Evolutionary conservation across 2,113 vertebrate genomes (phyloP).

Genomic region (Ovis canadensis): DNA sequence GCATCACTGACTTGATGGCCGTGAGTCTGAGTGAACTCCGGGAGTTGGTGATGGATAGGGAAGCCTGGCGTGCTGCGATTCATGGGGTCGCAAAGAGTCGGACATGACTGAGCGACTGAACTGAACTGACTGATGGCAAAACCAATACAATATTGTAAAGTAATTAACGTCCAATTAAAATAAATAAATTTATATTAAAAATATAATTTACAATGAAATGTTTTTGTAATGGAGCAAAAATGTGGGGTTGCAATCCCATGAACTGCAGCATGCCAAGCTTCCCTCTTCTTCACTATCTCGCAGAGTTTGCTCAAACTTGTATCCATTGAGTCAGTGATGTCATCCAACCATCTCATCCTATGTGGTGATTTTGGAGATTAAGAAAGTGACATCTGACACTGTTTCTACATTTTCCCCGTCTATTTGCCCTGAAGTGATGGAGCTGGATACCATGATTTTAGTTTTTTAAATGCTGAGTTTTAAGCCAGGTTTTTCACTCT

Average conservation of each 20-base stretch:
- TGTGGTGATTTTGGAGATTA: not conserved
- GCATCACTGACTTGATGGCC: no score
- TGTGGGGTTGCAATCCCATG: not conserved
- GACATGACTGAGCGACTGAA: no score
- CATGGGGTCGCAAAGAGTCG: no score
- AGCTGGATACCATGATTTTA: not conserved
- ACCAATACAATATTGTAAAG: no score
- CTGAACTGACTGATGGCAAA: no score
- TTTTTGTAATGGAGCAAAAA: not conserved
- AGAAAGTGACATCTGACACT: not conserved
- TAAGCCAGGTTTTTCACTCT: not conserved
- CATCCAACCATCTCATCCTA: not conserved
- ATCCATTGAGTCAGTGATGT: not conserved
- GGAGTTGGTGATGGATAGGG: no score
- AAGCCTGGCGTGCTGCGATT: rapidly evolving
- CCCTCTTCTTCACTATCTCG: not conserved
- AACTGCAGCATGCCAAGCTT: not conserved
- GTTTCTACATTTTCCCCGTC: not conserved
- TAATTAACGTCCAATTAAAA: no score
- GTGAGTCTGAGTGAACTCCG: no score
- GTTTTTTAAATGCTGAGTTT: not conserved
- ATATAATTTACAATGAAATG: not conserved
- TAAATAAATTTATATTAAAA: not conserved
- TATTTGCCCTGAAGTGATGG: not conserved
- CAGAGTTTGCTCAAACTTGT: not conserved